Evolutionary conservation across 2,113 vertebrate species (phyloP), one percentile per base, ranked within the genome.

Genomic region (Brevimyrus niger): DNA sequence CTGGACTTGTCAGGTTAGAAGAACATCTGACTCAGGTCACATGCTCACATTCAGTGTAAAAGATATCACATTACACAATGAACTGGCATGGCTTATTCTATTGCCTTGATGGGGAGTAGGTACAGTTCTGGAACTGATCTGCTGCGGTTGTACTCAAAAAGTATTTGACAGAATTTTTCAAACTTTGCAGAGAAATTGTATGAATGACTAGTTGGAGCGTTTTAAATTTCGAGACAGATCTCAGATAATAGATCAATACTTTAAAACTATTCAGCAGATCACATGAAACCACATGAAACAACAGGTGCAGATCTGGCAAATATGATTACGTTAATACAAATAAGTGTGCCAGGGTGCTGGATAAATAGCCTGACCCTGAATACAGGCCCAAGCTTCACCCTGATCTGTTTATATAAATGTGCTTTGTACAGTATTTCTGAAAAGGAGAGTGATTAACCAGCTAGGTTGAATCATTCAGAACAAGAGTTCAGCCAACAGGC

Each of bases 1-100:
- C 98, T 1, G 98, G 98, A 11, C 93, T 98, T 4, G 96, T 99
- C 93, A 97, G 96, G 98, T 99, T 95, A 92, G 92, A 6, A 65
- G 46, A 2, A 46, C 76, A 82, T 42, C 31, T 23, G 42, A 38
- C 19, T 44, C 38, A 13, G 38, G 17, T 46, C 82, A 84, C 44
- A 84, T 84, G 15, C 7, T 47, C 17, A 46, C 38, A 84, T 84
- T 80, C 38, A 46, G 21, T 84, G 82, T 47, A 44, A 21, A 42
- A 47, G 38, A 47, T 47, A 83, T 46, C 44, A 83, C 42, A 83
- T 47, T 47, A 82, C 31, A 42, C 38, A 38, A 42, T 82, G 38
- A 17, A 19, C 11, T 61, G 7, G 23, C 23, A 61, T 61, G 55
- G 55, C 23, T 61, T 61, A n/a, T n/a, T 58, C 21, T 58, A 58